Evolutionary conservation across 2,888 invertebrate species (phyloP), one percentile per base, ranked within the genome.

Genomic region (Dinocampus coccinellae): DNA sequence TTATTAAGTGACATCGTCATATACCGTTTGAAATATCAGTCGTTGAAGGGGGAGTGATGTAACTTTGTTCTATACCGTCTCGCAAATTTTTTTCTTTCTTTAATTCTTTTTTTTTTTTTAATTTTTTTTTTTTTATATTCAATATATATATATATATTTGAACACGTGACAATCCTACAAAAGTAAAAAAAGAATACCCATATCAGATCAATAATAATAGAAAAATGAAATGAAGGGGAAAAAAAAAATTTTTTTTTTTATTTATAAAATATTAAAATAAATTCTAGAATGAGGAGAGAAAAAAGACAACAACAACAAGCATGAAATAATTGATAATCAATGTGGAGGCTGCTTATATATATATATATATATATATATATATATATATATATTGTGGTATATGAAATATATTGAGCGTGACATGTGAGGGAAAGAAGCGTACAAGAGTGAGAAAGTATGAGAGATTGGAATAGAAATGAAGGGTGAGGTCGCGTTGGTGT

Each of bases 401-500:
- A 10, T 36, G 36, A 10, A 36, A 47, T 63, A 29, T 55, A 36
- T 16, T 36, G 24, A 22, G 36, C 29, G 53, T 55, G 65, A n/a
- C 3, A 66, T 66, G 66, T 34, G 47, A 52, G 62, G 57, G 39
- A 29, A 63, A 22, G 57, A 36, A 61, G 69, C n/a, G 33, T 24
- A 24, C 3, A 16, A 63, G 22, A 29, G 24, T 47, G n/a, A 26
- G 20, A 65, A 1, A 58, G n/a, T 39, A 47, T 26, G 52, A 53
- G 55, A 33, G 61, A 57, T 29, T 47, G 55, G 11, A 39, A n/a
- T 52, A 34, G 55, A n/a, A 58, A 69, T 73, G 75, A 75, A 63
- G 70, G 74, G 67, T 74, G 75, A 81, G 82, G 80, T 81, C 84
- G 79, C 10, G n/a, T 9, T 85, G 83, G 83, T 83, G 86, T 86